phyloP scores from a whole-genome alignment of 2,888 invertebrate genomes.

The Phorcus lineatus region DNA sequence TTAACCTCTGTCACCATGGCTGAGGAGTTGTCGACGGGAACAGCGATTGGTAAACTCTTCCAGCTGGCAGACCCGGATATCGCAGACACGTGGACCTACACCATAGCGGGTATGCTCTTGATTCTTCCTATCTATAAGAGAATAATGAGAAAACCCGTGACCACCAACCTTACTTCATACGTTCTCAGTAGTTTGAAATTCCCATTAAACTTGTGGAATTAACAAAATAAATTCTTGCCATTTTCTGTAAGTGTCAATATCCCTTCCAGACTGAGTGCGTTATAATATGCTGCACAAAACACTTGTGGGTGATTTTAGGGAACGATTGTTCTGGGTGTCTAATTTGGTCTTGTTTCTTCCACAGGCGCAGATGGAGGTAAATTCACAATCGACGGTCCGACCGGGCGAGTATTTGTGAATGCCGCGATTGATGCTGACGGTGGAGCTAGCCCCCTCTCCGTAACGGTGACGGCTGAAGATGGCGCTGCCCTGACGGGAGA shows the following conservation, averaged over 20 bases:
- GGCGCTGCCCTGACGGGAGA: neutral
- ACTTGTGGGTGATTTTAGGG: no score
- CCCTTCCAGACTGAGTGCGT: no score
- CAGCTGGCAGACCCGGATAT: neutral
- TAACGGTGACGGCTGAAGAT: neutral
- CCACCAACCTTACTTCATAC: no score
- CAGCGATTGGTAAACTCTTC: neutral
- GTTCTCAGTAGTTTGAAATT: no score
- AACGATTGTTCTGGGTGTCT: no score
- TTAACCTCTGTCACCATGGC: neutral
- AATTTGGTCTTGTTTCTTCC: no score
- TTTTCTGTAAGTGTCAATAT: no score
- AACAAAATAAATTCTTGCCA: no score
- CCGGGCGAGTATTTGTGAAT: neutral
- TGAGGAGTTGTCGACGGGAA: neutral
- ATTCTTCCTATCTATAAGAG: no score
- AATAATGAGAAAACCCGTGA: no score
- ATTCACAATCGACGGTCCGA: neutral
- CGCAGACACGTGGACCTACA: neutral
- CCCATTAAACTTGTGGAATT: no score
- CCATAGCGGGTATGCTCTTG: neutral
- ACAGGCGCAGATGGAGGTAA: neutral
- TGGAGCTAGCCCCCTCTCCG: neutral
- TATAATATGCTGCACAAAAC: no score
- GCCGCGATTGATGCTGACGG: neutral